Evolutionary conservation across 2,797 vertebrate genomes (phyloP).

Genomic region (Falco biarmicus): DNA sequence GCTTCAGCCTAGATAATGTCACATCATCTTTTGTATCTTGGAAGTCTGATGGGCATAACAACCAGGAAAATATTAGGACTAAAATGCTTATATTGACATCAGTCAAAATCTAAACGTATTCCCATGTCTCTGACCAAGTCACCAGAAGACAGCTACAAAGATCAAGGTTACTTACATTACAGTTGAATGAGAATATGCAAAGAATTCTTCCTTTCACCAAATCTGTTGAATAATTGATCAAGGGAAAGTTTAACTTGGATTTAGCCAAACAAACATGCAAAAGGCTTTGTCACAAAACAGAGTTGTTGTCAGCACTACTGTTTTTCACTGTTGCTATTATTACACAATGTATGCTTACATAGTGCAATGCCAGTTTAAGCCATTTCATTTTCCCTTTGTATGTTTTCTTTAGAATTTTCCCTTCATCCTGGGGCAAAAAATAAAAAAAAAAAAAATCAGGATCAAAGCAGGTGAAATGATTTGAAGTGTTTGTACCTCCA

Average conservation of each 20-base stretch:
- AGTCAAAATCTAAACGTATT: neutral
- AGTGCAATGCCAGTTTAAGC: neutral
- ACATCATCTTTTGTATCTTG: neutral
- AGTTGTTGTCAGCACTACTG: neutral
- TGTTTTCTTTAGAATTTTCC: neutral
- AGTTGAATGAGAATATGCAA: neutral
- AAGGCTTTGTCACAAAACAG: neutral
- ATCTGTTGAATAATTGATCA: conserved; percentile 20
- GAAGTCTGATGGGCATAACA: neutral
- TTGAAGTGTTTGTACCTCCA: neutral
- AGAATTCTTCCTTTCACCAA: neutral
- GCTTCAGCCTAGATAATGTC: neutral
- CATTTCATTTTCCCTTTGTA: neutral
- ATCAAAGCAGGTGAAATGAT: neutral
- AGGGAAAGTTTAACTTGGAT: neutral
- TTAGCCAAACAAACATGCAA: neutral
- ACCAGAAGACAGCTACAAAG: neutral
- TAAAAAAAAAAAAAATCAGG: neutral
- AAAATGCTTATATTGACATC: neutral
- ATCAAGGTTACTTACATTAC: neutral
- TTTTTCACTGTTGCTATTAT: neutral
- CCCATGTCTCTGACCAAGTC: neutral
- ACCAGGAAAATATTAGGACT: neutral
- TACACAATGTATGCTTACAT: neutral
- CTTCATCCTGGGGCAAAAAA: too few species aligned